Evolutionary conservation across 2,888 invertebrate genomes (phyloP).

Genomic region (Nephrotoma flavescens): DNA sequence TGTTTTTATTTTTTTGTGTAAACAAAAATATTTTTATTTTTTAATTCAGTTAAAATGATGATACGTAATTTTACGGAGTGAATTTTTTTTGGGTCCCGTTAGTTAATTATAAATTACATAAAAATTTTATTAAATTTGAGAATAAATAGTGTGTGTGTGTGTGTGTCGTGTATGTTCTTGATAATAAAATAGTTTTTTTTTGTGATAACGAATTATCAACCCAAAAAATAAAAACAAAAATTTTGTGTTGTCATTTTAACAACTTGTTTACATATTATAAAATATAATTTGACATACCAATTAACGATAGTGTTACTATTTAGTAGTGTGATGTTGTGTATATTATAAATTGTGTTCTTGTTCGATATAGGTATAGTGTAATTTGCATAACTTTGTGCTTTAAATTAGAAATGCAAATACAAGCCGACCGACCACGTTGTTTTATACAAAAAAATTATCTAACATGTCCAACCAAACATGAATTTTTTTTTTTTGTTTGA

Average conservation of each 20-base stretch:
- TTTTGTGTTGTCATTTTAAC: not conserved
- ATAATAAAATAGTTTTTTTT: not conserved
- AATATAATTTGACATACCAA: not conserved
- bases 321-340: not conserved
- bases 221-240: not conserved
- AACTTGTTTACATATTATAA: not conserved
- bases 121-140: not conserved
- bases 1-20: not conserved
- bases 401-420: not conserved
- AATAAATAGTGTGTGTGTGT: not conserved
- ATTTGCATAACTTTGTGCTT: not conserved
- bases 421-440: not conserved
- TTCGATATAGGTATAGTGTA: not conserved
- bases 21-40: not conserved
- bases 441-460: not conserved
- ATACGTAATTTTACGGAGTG: not conserved
- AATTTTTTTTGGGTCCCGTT: not conserved
- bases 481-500: no score
- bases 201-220: not conserved
- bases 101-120: not conserved
- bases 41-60: not conserved
- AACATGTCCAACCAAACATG: not conserved
- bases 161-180: not conserved
- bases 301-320: not conserved
- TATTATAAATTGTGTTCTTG: not conserved